These are phyloP conservation scores for Drosophila leontia DNA, from an alignment of 1,140 invertebrate species.

Conservation along the genomic window DNA sequence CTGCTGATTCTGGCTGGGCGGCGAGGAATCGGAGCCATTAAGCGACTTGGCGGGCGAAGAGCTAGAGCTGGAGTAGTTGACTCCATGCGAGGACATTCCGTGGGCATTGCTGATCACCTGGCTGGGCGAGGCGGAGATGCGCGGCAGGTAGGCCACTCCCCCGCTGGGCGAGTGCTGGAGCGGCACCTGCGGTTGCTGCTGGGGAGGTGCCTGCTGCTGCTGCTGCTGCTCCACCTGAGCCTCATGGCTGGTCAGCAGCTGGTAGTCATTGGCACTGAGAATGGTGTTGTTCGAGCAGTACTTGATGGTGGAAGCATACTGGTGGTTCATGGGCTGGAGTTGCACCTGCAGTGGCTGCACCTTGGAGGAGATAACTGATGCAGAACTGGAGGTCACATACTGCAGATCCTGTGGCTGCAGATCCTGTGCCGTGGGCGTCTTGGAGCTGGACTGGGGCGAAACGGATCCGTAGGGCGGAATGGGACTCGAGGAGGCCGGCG, in stretches of 20 bases:
- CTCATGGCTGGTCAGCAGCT: constrained; percentile 58
- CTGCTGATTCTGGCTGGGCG: constrained; percentile 27
- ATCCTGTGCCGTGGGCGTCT: constrained; percentile 60
- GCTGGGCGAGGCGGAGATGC: constrained; percentile 55
- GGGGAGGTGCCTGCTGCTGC: constrained; percentile 43
- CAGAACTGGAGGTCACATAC: constrained; percentile 51
- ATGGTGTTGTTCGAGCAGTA: constrained; percentile 81
- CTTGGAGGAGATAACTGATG: constrained; percentile 32
- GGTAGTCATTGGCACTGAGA: constrained; percentile 68
- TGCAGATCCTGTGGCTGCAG: constrained; percentile 61
- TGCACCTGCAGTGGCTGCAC: constrained; percentile 64
- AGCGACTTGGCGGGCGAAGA: constrained; percentile 69
- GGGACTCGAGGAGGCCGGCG: constrained; percentile 76
- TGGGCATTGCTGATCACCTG: constrained; percentile 67
- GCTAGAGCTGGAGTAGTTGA: constrained; percentile 66
- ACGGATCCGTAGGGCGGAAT: constrained; percentile 66
- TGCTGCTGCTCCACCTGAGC: constrained; percentile 41
- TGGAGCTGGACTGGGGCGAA: constrained; percentile 68
- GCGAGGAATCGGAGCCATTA: constrained; percentile 51
- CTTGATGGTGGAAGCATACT: constrained; percentile 81
- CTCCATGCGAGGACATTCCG: constrained; percentile 32
- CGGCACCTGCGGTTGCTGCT: constrained; percentile 47
- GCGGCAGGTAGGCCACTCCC: constrained; percentile 35
- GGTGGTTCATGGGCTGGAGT: constrained; percentile 72
- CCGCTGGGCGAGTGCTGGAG: constrained; percentile 52